Percentiles rank a stretch among this genome's conserved stretches.
Conservation (phyloP, 2,113 vertebrate genomes). For the Hydrolagus affinis region DNA sequence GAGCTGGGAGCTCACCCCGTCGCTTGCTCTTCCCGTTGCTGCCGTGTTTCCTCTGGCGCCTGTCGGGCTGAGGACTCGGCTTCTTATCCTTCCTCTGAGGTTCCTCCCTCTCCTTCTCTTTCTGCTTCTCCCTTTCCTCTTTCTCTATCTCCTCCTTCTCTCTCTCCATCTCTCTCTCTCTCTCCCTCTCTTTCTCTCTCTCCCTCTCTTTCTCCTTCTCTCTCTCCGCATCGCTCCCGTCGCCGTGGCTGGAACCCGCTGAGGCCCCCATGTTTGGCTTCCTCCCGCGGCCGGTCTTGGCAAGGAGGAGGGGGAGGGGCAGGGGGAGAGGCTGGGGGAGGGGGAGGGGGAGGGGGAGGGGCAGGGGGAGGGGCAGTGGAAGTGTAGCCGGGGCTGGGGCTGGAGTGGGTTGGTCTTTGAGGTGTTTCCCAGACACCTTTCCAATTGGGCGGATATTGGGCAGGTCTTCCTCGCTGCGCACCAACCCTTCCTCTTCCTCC, state of each 20-base stretch:
- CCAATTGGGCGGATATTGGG: too few relatives aligned
- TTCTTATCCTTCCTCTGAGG: conserved; percentile 39
- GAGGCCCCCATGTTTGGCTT: conserved; percentile 34
- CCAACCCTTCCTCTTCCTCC: not conserved
- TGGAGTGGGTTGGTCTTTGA: conserved; percentile 29
- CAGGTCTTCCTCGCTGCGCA: not conserved
- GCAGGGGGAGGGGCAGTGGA: too few relatives aligned
- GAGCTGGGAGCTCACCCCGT: too few relatives aligned
- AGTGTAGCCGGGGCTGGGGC: conserved; percentile 49
- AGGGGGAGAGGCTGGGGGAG: too few relatives aligned
- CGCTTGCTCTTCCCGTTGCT: not conserved
- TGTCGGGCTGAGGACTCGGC: conserved; percentile 30
- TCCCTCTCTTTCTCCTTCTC: conserved; percentile 1
- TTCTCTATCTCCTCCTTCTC: not conserved
- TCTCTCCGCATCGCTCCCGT: not conserved
- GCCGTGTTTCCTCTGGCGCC: not conserved
- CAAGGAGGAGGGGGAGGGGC: too few relatives aligned
- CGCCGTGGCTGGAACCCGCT: conserved; percentile 38
- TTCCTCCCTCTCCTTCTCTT: not conserved
- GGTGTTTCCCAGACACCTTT: not conserved
- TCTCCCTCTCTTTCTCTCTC: not conserved
- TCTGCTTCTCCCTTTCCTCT: conserved; percentile 35
- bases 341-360: too few relatives aligned
- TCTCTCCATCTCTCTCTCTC: not conserved
- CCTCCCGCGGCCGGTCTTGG: conserved; percentile 36